These are phyloP conservation scores for Papilio elwesi DNA, from an alignment of 2,888 invertebrate species.

Conservation along the genomic window DNA sequence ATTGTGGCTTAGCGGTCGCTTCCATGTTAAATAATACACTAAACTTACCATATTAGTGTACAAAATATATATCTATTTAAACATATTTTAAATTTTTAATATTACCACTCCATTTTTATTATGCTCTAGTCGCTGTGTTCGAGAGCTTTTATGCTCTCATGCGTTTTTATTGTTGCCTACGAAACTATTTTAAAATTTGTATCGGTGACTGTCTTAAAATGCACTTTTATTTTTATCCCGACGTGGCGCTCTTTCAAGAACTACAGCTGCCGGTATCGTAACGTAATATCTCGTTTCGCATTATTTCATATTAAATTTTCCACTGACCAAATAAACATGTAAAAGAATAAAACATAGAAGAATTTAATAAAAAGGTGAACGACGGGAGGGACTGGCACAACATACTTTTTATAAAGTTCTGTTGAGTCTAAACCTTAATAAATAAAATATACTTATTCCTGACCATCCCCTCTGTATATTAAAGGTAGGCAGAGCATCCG, in stretches of 20 bases:
- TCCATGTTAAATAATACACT: too few species aligned
- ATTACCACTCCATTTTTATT: slow-evolving; percentile 5
- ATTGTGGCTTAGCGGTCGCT: too few species aligned
- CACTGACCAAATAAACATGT: background rate
- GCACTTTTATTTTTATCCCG: slow-evolving; percentile 35
- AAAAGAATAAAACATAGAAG: too few species aligned
- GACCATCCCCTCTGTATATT: too few species aligned
- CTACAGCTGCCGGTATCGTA: slow-evolving; percentile 6
- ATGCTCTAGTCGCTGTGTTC: background rate
- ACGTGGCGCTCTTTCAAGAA: slow-evolving; percentile 22
- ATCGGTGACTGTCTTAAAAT: slow-evolving; percentile 21
- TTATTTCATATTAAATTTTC: slow-evolving; percentile 5
- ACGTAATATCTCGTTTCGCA: slow-evolving; percentile 9
- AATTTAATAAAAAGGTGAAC: too few species aligned
- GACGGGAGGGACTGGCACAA: too few species aligned
- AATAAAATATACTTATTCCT: too few species aligned
- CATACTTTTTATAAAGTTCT: too few species aligned
- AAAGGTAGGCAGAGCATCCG: too few species aligned
- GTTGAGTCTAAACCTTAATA: too few species aligned
- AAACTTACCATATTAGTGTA: background rate
- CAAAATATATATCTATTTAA: background rate
- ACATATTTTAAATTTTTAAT: background rate
- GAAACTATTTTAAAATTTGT: slow-evolving; percentile 36
- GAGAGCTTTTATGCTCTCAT: slow-evolving; percentile 9
- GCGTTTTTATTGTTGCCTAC: slow-evolving; percentile 19